Conservation (phyloP, 2,888 invertebrate species). For the Drosophila buzzatii region DNA sequence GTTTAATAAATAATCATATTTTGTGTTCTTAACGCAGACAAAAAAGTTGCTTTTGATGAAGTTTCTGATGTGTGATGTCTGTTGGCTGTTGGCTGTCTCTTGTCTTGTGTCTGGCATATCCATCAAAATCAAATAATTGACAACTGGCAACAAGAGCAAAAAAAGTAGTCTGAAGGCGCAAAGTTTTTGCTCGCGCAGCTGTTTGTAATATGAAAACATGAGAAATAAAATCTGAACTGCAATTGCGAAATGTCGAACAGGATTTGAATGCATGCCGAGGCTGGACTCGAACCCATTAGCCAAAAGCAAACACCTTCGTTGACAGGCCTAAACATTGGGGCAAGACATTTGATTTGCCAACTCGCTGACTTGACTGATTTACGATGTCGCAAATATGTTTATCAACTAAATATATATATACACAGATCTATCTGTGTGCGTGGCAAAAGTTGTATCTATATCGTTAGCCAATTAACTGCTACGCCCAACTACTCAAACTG, state of each 20-base stretch:
- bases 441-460: constrained; percentile 28
- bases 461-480: constrained; percentile 63
- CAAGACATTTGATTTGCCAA: constrained; percentile 67
- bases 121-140: constrained; percentile 61
- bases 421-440: not conserved
- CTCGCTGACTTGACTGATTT: constrained; percentile 67
- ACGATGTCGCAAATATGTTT: constrained; percentile 38
- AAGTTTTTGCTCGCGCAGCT: constrained; percentile 3
- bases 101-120: constrained; percentile 39
- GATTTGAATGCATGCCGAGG: constrained; percentile 34
- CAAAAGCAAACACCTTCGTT: constrained; percentile 69
- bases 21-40: constrained; percentile 4
- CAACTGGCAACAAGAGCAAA: constrained; percentile 31
- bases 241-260: constrained; percentile 55
- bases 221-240: constrained; percentile 31
- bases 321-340: constrained; percentile 39
- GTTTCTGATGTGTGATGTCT: constrained; percentile 7
- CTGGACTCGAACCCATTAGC: constrained; percentile 61
- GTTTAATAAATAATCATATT: constrained; percentile 12
- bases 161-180: constrained; percentile 20
- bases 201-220: constrained; percentile 1
- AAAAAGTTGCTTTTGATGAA: not conserved
- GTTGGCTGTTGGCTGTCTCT: constrained; percentile 5
- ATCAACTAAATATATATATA: constrained; percentile 15
- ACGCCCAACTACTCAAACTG: constrained; percentile 56